Evolutionary conservation across 2,797 vertebrate genomes (phyloP).

Genomic region (Lepilemur ruficaudatus): DNA sequence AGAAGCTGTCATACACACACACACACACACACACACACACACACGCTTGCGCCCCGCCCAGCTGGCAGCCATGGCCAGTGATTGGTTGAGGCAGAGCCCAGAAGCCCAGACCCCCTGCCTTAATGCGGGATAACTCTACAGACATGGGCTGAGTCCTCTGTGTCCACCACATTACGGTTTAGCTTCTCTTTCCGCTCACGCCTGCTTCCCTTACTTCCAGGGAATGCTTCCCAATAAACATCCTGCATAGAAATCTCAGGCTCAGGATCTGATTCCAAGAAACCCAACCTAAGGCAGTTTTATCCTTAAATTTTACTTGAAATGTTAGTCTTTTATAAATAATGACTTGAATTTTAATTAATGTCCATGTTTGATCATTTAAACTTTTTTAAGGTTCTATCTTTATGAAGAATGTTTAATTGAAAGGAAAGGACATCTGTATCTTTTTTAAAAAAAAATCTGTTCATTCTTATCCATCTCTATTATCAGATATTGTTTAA

Average conservation of each 20-base stretch:
- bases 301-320: neutral
- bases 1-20: neutral
- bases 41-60: neutral
- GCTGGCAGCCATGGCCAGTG: neutral
- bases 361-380: neutral
- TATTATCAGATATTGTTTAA: neutral
- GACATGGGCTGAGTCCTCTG: neutral
- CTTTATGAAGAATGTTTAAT: neutral
- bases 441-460: neutral
- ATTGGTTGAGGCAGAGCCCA: neutral
- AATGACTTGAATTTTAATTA: constrained; percentile 28
- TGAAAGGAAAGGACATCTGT: neutral
- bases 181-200: neutral
- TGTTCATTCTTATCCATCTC: neutral
- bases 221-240: neutral
- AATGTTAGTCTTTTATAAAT: neutral
- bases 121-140: neutral
- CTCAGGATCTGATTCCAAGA: neutral
- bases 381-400: neutral
- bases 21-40: neutral
- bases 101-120: neutral
- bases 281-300: neutral
- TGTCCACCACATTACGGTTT: neutral
- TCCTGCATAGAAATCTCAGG: neutral
- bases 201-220: neutral